Evolutionary conservation across 2,113 vertebrate species (phyloP).

Genomic region (Sylvia atricapilla): DNA sequence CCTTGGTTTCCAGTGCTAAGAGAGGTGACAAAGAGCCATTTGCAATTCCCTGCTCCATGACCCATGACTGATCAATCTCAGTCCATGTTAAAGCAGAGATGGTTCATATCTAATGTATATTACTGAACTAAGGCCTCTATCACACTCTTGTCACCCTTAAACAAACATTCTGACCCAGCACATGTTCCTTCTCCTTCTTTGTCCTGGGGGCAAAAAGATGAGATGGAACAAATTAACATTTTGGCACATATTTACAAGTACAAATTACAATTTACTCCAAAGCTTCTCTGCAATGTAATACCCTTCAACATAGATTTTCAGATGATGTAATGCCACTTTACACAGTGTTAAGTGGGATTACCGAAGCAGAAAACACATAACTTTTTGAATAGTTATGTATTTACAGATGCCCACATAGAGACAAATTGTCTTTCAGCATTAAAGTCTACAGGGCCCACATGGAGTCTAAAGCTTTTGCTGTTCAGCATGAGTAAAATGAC

Average conservation of each 20-base stretch:
- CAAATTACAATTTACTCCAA: neutral
- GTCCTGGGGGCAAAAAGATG: neutral
- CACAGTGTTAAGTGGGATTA: neutral
- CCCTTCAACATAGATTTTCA: neutral
- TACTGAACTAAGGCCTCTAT: neutral
- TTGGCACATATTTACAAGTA: neutral
- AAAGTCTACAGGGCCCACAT: neutral
- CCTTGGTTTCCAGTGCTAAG: neutral
- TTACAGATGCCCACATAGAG: neutral
- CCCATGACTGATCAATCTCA: neutral
- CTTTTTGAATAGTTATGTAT: neutral
- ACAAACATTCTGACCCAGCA: neutral
- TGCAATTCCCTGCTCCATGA: neutral
- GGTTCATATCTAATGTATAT: neutral
- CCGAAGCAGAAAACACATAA: neutral
- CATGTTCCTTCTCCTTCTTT: neutral
- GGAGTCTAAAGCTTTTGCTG: neutral
- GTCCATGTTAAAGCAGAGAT: neutral
- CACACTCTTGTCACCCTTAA: neutral
- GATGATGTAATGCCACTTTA: neutral
- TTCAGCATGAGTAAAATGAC: neutral
- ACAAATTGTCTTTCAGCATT: neutral
- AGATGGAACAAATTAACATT: neutral
- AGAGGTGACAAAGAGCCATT: neutral
- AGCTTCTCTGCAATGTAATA: neutral